Conservation (phyloP, 2,797 vertebrate genomes). For the Malacoctenus gilli region DNA sequence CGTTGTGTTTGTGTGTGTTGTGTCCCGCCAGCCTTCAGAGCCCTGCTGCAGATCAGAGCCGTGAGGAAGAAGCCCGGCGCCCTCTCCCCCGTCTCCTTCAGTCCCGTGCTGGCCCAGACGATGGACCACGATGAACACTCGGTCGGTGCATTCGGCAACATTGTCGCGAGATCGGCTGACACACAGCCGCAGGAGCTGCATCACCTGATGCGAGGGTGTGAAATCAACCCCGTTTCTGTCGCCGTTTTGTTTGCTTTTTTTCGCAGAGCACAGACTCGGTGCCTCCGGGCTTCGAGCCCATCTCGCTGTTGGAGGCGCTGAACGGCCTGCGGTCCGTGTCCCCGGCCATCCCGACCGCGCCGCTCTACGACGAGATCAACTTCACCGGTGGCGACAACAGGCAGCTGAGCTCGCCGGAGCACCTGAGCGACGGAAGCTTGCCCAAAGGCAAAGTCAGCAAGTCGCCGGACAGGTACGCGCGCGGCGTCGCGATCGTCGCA, state of each 20-base stretch:
- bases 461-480: slow-evolving; percentile 92
- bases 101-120: slow-evolving; percentile 94
- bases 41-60: slow-evolving; percentile 96
- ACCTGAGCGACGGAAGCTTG: slow-evolving; percentile 85
- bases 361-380: slow-evolving; percentile 94
- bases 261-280: slow-evolving; percentile 91
- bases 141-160: slow-evolving; percentile 68
- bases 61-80: slow-evolving; percentile 96
- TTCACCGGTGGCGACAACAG: slow-evolving; percentile 87
- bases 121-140: slow-evolving; percentile 97
- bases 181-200: background rate
- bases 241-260: no score
- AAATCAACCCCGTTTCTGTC: no score
- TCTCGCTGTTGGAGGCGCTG: slow-evolving; percentile 94
- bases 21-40: slow-evolving; percentile 87
- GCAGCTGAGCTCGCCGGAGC: slow-evolving; percentile 86
- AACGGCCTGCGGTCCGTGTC: slow-evolving; percentile 91
- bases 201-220: no score
- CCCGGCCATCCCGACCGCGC: slow-evolving; percentile 88
- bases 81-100: slow-evolving; percentile 95
- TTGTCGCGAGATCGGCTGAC: background rate
- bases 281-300: slow-evolving; percentile 95
- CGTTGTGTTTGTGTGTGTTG: no score
- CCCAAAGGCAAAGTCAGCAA: slow-evolving; percentile 94
- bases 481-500: no score